Base-by-base conservation (phyloP, 2,888 invertebrate species). In the Athetis lepigone region DNA sequence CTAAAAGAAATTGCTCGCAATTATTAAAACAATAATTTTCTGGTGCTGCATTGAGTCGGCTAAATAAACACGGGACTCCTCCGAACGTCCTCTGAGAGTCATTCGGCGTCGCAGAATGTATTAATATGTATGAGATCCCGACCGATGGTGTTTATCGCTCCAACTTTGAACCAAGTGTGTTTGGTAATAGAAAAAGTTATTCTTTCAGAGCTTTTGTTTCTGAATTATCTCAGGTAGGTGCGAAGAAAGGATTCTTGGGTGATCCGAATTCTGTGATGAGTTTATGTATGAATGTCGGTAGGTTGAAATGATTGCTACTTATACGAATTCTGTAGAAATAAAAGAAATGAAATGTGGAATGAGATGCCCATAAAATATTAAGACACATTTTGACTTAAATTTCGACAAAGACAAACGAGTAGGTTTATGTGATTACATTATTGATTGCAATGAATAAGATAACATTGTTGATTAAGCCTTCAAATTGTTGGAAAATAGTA, bases 61-160 rank as follows among this genome's bases (percentile, higher is more conserved):
- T 80, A 82, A 80, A 84, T 84, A 86, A 85, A 87, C 79, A 85
- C 81, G 82, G 74, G 74, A 36, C 57, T 78, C 66, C 77, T 79
- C 70, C 72, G 70, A 82, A 83, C 65, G 64, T 80, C 81, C 82
- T 80, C 66, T 52, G 84, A 85, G 83, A 87, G 85, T 87, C 87
- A 85, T 86, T 85, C 81, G 75, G 82, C 86, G 87, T 88, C 87
- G 84, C 83, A 79, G 75, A 83, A 77, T 80, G 77, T 83, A 89
- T 90, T 88, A 90, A 90, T 90, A 90, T 90, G 89, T 90, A 90
- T 90, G 88, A 90, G 86, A 76, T 54, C 65, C 68, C 60, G 27
- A 61, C 74, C 69, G 37, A 79, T 76, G 70, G 70, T 82, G 85
- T 82, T 83, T 81, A 82, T 80, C 76, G 77, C 65, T 63, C 76